Conservation (phyloP, 2,888 invertebrate species). For the Caenorhabditis sp. region DNA sequence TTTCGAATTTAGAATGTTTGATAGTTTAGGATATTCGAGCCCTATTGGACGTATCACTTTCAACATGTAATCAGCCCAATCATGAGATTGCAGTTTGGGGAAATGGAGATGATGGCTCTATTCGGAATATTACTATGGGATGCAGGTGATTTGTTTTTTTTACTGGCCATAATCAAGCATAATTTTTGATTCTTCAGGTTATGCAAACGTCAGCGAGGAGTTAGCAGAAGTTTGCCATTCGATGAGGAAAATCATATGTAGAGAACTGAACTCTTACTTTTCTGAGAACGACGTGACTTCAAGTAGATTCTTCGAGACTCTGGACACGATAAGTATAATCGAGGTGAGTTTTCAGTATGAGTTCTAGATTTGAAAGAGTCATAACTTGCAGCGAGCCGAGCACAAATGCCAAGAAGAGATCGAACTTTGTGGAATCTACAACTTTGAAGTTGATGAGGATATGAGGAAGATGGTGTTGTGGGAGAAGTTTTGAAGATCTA, state of each 20-base stretch:
- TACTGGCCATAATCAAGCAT: neutral
- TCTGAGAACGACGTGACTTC: conserved; percentile 10
- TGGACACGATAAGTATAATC: conserved; percentile 32
- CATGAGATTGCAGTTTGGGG: conserved; percentile 5
- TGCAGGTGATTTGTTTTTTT: conserved; percentile 33
- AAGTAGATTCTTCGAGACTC: conserved; percentile 35
- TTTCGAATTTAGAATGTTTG: neutral
- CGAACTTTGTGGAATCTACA: conserved; percentile 42
- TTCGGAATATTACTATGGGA: conserved; percentile 53
- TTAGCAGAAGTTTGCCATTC: conserved; percentile 34
- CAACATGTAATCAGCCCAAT: conserved; percentile 37
- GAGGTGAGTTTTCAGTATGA: conserved; percentile 17
- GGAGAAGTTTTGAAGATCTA: conserved; percentile 35
- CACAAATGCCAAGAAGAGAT: conserved; percentile 56
- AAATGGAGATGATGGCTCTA: conserved; percentile 46
- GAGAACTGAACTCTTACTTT: conserved; percentile 37
- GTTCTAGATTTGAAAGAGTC: neutral
- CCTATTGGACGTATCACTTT: conserved; percentile 48
- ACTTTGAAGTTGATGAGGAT: conserved; percentile 51
- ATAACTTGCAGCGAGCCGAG: conserved; percentile 42
- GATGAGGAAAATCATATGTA: conserved; percentile 38
- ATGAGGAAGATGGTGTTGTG: conserved; percentile 48
- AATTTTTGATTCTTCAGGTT: conserved; percentile 18
- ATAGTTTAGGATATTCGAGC: conserved; percentile 43
- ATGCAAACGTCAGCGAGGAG: conserved; percentile 43